A percentile compares a stretch with the other conserved stretches of the same genome.
Evolutionary conservation across 2,113 vertebrate species (phyloP).

Genomic region (Lonchura striata): DNA sequence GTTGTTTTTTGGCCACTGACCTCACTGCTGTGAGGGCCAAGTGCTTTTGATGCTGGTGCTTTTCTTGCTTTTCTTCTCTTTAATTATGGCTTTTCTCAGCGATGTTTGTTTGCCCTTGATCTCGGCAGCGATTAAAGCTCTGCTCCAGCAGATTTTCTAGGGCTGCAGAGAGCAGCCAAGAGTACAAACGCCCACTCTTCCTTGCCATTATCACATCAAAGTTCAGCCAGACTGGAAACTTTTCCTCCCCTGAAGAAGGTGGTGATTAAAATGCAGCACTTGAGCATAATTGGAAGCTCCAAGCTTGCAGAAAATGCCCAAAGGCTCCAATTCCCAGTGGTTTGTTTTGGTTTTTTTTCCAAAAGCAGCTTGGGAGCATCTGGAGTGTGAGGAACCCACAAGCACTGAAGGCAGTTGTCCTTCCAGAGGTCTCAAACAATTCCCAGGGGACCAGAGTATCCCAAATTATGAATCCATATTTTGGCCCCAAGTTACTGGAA

Average conservation of each 20-base stretch:
- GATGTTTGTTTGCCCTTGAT: conserved; percentile 4
- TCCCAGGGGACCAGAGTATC: no score
- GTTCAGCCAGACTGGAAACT: background rate
- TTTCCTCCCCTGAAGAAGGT: background rate
- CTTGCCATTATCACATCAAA: conserved; percentile 40
- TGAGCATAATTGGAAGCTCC: background rate
- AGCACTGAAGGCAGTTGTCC: background rate
- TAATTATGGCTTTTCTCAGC: conserved; percentile 3
- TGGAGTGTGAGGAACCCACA: background rate
- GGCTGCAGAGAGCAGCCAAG: background rate
- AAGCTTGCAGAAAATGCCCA: background rate
- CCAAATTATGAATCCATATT: background rate
- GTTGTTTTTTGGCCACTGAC: background rate
- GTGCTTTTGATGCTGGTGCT: background rate
- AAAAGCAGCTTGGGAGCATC: background rate
- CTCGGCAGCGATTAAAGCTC: background rate
- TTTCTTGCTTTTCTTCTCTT: background rate
- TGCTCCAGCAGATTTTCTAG: background rate
- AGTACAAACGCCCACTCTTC: background rate
- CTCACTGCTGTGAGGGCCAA: background rate
- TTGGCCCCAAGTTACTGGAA: background rate
- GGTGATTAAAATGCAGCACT: background rate
- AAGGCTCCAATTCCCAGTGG: background rate
- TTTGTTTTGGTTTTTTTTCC: background rate
- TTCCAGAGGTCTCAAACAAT: background rate